A percentile compares a stretch with the other conserved stretches of the same genome.
These are phyloP conservation scores for Craniophora ligustri DNA, from an alignment of 2,888 invertebrate genomes.

Conservation along the genomic window DNA sequence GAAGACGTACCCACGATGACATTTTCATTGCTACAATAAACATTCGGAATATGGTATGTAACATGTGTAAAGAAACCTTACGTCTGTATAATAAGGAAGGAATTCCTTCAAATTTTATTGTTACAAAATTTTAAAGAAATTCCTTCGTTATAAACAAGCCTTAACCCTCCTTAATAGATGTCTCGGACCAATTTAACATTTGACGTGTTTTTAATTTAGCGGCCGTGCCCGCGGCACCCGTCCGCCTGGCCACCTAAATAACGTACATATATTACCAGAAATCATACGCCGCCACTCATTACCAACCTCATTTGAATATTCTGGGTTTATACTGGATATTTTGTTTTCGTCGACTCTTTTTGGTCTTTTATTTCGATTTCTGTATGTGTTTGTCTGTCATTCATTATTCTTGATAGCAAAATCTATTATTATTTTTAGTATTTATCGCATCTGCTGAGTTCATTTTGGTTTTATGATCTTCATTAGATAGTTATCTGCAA, in stretches of 20 bases:
- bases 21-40: no score
- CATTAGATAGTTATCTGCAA: not conserved
- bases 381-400: not conserved
- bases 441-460: not conserved
- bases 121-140: slow-evolving; percentile 13
- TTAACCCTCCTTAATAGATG: slow-evolving; percentile 84
- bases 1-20: no score
- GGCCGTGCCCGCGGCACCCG: slow-evolving; percentile 85
- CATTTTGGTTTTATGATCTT: no score
- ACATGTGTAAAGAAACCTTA: not conserved
- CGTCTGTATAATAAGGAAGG: no score
- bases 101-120: no score
- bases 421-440: not conserved
- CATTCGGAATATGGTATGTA: no score
- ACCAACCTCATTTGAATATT: slow-evolving; percentile 79
- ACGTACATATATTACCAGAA: slow-evolving; percentile 82
- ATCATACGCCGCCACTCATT: slow-evolving; percentile 83
- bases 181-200: slow-evolving; percentile 88
- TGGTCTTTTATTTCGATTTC: not conserved
- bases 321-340: slow-evolving; percentile 48
- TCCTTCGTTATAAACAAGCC: slow-evolving; percentile 62
- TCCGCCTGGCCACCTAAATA: slow-evolving; percentile 76
- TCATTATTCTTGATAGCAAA: not conserved
- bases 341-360: slow-evolving; percentile 40
- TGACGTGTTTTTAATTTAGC: slow-evolving; percentile 89